Conservation (phyloP, 2,113 vertebrate species). For the Ciconia stormi region DNA sequence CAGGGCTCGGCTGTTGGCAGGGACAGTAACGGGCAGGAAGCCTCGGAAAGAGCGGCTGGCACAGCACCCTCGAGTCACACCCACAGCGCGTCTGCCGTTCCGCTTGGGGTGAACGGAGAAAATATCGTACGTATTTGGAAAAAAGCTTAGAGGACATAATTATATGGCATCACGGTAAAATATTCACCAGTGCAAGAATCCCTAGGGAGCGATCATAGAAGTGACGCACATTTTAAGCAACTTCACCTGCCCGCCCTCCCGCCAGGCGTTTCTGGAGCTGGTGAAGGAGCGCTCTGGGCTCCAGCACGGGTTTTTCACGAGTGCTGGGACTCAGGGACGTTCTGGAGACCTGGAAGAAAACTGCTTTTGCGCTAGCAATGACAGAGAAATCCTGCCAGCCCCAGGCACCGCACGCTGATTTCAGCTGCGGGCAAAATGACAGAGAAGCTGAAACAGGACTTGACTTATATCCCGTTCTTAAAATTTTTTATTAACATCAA, state of each 20-base stretch:
- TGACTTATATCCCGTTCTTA: neutral
- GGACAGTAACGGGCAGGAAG: neutral
- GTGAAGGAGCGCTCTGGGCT: neutral
- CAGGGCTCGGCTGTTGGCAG: neutral
- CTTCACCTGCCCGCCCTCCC: neutral
- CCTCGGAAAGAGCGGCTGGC: neutral
- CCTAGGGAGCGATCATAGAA: rapidly evolving
- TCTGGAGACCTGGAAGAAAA: neutral
- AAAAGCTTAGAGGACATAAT: neutral
- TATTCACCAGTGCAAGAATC: neutral
- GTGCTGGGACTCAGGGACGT: neutral
- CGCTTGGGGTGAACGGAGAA: neutral
- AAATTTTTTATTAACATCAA: neutral
- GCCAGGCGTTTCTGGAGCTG: neutral
- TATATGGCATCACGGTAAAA: neutral
- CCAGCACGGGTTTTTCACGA: neutral
- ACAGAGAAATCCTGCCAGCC: neutral
- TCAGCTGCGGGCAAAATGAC: neutral
- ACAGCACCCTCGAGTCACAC: neutral
- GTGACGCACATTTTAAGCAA: neutral
- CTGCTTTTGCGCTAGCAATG: rapidly evolving
- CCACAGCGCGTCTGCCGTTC: neutral
- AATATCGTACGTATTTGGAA: rapidly evolving
- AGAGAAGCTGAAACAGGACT: neutral
- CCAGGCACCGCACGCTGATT: rapidly evolving